A percentile compares a stretch with the other conserved stretches of the same genome.
phyloP scores from a whole-genome alignment of 2,113 vertebrate genomes.

The Dipodomys stephensi region DNA sequence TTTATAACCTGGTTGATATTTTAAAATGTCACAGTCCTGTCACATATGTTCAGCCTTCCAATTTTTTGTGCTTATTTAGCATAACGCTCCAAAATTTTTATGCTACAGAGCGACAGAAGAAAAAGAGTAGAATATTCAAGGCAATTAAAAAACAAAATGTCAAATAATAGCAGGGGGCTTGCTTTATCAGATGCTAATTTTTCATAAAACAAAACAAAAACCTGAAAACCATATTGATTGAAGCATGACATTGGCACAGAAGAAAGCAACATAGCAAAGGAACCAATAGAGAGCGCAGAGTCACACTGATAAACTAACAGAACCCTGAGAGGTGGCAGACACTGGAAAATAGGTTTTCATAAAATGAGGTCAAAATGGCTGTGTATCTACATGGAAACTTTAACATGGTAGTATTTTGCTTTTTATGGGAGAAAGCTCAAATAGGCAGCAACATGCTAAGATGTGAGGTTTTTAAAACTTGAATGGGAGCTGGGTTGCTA shows the following conservation, averaged over 20 bases:
- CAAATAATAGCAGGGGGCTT: not conserved
- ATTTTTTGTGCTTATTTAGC: slow-evolving; percentile 69
- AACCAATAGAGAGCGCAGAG: not conserved
- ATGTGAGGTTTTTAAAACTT: not conserved
- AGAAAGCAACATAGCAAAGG: not conserved
- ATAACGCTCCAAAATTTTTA: slow-evolving; percentile 51
- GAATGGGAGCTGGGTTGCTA: not conserved
- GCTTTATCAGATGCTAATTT: slow-evolving; percentile 13
- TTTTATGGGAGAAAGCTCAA: slow-evolving; percentile 4
- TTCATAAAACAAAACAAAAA: not conserved
- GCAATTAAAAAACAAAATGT: slow-evolving; percentile 19
- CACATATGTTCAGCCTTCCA: slow-evolving; percentile 52
- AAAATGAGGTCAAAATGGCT: not conserved
- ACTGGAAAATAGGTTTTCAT: not conserved
- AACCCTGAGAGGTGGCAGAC: not conserved
- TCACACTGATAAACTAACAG: not conserved
- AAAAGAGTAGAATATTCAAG: not conserved
- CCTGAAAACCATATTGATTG: slow-evolving; percentile 1
- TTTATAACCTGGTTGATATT: slow-evolving; percentile 74
- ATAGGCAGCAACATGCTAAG: not conserved
- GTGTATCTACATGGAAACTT: slow-evolving; percentile 12
- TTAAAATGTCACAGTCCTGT: slow-evolving; percentile 73
- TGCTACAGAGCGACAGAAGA: not conserved
- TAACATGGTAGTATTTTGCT: not conserved
- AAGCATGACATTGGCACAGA: not conserved